Percentiles rank a stretch among this genome's conserved stretches.
phyloP scores from a whole-genome alignment of 2,888 invertebrate genomes.

The Chydorus sphaericus region DNA sequence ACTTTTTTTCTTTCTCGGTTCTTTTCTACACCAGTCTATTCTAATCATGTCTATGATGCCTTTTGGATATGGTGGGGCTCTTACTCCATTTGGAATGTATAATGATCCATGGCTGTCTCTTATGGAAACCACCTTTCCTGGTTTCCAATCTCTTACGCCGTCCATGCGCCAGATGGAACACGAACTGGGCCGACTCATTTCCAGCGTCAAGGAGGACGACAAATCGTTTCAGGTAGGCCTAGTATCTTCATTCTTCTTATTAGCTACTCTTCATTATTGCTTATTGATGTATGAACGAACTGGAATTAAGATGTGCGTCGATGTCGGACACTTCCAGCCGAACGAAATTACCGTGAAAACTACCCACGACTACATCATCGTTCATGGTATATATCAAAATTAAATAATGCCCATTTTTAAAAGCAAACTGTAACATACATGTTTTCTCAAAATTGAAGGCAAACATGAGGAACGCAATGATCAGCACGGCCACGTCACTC shows the following conservation, averaged over 20 bases:
- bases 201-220: constrained; percentile 11
- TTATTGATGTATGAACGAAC: no score
- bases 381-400: constrained; percentile 6
- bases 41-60: no score
- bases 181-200: not conserved
- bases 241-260: not conserved
- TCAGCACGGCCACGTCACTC: constrained; percentile 1
- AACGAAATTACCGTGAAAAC: constrained; percentile 12
- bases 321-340: constrained; percentile 6
- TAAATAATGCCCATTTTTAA: no score
- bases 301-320: constrained; percentile 4
- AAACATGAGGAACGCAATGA: constrained; percentile 12
- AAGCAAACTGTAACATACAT: no score
- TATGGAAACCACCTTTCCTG: no score
- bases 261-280: not conserved
- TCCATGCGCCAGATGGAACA: not conserved
- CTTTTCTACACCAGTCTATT: no score
- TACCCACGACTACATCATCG: constrained; percentile 8
- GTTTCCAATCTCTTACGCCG: no score
- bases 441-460: not conserved
- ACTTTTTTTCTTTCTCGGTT: no score
- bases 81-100: no score
- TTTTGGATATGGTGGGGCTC: no score
- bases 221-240: constrained; percentile 9
- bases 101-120: no score